Percentiles rank a stretch among this genome's conserved stretches.
Evolutionary conservation across 2,888 invertebrate genomes (phyloP).

Genomic region (Phyto melanocephala): DNA sequence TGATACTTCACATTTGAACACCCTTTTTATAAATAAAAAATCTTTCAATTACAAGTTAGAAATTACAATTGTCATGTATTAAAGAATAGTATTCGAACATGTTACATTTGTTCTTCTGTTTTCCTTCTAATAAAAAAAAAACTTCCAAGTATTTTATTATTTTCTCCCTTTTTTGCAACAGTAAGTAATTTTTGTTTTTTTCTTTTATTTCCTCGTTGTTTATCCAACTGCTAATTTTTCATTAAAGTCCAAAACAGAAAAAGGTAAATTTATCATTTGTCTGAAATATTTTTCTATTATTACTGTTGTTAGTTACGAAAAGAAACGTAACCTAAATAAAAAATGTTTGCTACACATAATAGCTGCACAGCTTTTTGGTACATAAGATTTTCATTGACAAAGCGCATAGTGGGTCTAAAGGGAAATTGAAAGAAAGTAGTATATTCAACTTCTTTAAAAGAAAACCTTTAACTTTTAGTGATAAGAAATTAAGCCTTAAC

Average conservation of each 20-base stretch:
- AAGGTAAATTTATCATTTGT: slow-evolving; percentile 44
- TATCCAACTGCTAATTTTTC: slow-evolving; percentile 30
- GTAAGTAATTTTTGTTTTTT: background rate
- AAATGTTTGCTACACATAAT: background rate
- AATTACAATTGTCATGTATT: background rate
- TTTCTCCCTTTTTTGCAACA: background rate
- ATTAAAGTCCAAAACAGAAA: slow-evolving; percentile 34
- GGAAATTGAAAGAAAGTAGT: background rate
- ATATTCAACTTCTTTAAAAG: background rate
- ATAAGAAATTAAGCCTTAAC: too few relatives aligned
- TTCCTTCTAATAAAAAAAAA: background rate
- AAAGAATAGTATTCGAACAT: background rate
- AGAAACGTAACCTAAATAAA: background rate
- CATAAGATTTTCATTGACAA: background rate
- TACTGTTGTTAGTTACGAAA: background rate
- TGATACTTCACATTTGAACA: too few relatives aligned
- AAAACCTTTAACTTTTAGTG: background rate
- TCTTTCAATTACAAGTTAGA: too few relatives aligned
- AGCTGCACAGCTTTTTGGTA: background rate
- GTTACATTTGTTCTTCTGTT: background rate
- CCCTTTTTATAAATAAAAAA: too few relatives aligned
- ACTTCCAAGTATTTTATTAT: background rate
- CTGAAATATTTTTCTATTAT: background rate
- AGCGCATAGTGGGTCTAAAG: background rate
- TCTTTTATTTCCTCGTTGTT: background rate